Percentiles rank a stretch among this genome's conserved stretches.
Evolutionary conservation across 2,113 vertebrate species (phyloP).

Genomic region (Phasianus colchicus): DNA sequence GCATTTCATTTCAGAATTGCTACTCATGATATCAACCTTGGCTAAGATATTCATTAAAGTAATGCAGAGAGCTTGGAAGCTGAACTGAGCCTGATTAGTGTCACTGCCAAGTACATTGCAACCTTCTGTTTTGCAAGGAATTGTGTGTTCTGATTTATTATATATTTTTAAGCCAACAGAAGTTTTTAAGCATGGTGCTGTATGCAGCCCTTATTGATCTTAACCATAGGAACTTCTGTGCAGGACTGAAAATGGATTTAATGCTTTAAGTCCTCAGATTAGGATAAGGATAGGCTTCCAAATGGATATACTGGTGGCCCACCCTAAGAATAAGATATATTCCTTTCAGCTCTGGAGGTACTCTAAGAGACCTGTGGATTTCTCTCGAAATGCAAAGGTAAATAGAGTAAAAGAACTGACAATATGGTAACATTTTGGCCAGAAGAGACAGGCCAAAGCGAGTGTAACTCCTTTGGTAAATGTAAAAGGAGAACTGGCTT

Average conservation of each 20-base stretch:
- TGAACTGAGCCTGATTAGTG: neutral
- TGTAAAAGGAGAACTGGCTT: no score
- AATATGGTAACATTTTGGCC: neutral
- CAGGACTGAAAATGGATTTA: neutral
- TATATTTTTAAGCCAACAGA: neutral
- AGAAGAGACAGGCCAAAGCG: no score
- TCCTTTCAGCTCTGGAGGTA: accelerated
- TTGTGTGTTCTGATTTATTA: neutral
- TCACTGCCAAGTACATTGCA: neutral
- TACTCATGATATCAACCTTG: neutral
- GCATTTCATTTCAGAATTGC: neutral
- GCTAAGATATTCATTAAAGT: neutral
- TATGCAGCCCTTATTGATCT: neutral
- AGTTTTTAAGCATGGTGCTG: neutral
- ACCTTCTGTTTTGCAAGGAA: neutral
- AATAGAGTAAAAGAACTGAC: neutral
- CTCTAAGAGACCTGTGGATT: neutral
- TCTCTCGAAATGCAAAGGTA: neutral
- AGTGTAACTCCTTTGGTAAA: no score
- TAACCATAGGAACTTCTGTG: neutral
- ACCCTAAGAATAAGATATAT: neutral
- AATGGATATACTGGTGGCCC: neutral
- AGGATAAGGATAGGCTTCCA: neutral
- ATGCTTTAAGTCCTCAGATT: neutral
- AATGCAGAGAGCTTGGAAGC: neutral